Base-by-base conservation (phyloP, 2,888 invertebrate genomes). In the Ischnus inquisitorius region DNA sequence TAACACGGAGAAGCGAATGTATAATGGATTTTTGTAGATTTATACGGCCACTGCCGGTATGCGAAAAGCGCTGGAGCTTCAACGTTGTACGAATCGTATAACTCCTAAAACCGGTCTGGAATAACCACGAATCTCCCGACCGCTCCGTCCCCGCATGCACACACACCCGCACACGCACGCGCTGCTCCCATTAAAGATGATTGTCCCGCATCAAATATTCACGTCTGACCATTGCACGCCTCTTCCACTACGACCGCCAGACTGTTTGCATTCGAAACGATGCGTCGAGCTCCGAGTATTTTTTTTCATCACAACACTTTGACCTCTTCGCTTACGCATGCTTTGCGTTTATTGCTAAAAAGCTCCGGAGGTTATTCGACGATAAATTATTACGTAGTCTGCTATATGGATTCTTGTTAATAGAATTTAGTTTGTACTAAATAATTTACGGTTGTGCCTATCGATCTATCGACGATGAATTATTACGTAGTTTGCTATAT, bases 11-110 rank as follows among this genome's bases (percentile, higher is more conserved):
- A 14, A 46, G 34, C 28, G 46, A 79, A 76, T 67, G 75, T 69
- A 83, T 79, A 72, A 72, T 76, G 71, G 76, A 79, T 79, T 67
- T 34, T 67, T 34, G 51, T 71, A 51, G 79, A 79, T 79, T 79
- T 79, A 68, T 62, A 65, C 62, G 60, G 4, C n/a, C 72, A 43
- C 28, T 34, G 28, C 14, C 41, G 51, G 14, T 71, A 69, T 64
- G 43, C 34, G 28, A 62, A 62, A 12, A 19, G 16, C 22, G n/a
- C 12, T 28, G 14, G 19, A 14, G 60, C 43, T 41, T 19, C 54
- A 39, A 62, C 28, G n/a, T 12, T 12, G 46, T 46, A 39, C 34
- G 28, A 8, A 10, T n/a, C 41, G 22, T 39, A 39, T 28, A 68
- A 51, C 3, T 22, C 46, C 8, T 34, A 43, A 22, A 34, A 62